Percentiles rank a stretch among this genome's conserved stretches.
phyloP scores from a whole-genome alignment of 2,888 invertebrate species.

The Chymomyza amoena region DNA sequence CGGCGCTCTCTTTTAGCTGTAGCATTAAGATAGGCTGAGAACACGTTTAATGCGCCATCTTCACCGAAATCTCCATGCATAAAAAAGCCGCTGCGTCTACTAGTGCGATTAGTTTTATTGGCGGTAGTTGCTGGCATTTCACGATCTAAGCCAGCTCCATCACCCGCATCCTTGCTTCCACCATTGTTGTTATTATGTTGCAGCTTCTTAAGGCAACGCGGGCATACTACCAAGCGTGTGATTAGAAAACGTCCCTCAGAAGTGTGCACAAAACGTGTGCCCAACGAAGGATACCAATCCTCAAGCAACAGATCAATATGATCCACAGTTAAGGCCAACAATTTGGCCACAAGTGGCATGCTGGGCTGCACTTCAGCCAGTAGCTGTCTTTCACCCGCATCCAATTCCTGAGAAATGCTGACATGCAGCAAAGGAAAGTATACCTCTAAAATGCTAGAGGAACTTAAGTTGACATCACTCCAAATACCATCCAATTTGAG shows the following conservation, averaged over 20 bases:
- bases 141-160: constrained; percentile 64
- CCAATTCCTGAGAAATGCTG: constrained; percentile 81
- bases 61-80: constrained; percentile 63
- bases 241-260: constrained; percentile 97
- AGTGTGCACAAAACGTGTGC: constrained; percentile 98
- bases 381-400: constrained; percentile 78
- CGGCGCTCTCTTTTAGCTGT: constrained; percentile 69
- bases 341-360: constrained; percentile 87
- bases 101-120: constrained; percentile 58
- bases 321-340: constrained; percentile 93
- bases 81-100: constrained; percentile 53
- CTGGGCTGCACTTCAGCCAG: constrained; percentile 83
- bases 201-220: constrained; percentile 86
- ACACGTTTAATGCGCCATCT: constrained; percentile 69
- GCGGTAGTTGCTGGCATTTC: constrained; percentile 43
- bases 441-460: constrained; percentile 91
- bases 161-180: constrained; percentile 8
- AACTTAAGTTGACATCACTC: constrained; percentile 89
- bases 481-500: constrained; percentile 91
- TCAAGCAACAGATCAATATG: constrained; percentile 97
- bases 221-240: constrained; percentile 95
- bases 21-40: constrained; percentile 73
- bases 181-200: constrained; percentile 41
- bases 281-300: constrained; percentile 98
- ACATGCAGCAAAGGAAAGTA: constrained; percentile 84